These are phyloP conservation scores for Danaus melanippus DNA, from an alignment of 1,140 invertebrate genomes.

Conservation along the genomic window DNA sequence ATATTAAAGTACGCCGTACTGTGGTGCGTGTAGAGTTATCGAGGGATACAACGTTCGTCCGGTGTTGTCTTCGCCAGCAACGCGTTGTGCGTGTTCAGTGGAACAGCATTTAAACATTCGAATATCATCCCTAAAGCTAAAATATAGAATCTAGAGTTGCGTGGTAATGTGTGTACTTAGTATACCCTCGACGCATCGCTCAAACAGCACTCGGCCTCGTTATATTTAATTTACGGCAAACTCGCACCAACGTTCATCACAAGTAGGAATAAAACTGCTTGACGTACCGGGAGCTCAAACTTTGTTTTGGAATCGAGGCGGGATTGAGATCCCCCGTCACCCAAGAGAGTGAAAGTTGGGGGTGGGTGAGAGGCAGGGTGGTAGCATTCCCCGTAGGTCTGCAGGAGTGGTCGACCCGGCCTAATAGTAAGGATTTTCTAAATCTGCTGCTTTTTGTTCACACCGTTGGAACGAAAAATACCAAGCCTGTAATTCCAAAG, in stretches of 20 bases:
- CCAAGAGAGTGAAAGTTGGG: slow-evolving; percentile 63
- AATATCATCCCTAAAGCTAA: slow-evolving; percentile 34
- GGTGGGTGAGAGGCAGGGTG: slow-evolving; percentile 50
- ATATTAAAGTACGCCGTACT: slow-evolving; percentile 25
- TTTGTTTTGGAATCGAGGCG: slow-evolving; percentile 38
- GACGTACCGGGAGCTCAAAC: slow-evolving; percentile 28
- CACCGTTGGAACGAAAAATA: background rate
- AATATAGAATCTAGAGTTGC: slow-evolving; percentile 35
- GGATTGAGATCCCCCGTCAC: slow-evolving; percentile 59
- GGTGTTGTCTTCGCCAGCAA: slow-evolving; percentile 63
- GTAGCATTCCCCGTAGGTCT: slow-evolving; percentile 41
- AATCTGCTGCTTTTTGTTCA: slow-evolving; percentile 57
- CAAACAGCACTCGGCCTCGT: slow-evolving; percentile 56
- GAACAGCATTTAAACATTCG: slow-evolving; percentile 22
- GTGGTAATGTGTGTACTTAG: slow-evolving; percentile 38
- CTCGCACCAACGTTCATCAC: slow-evolving; percentile 28
- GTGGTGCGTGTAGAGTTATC: slow-evolving; percentile 46
- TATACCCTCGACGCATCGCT: slow-evolving; percentile 56
- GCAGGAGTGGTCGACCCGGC: slow-evolving; percentile 64
- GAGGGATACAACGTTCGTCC: slow-evolving; percentile 59
- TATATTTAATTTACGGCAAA: slow-evolving; percentile 36
- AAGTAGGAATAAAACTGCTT: slow-evolving; percentile 29
- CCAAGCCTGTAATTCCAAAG: background rate
- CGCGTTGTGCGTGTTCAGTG: slow-evolving; percentile 38
- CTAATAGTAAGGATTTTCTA: slow-evolving; percentile 62